phyloP scores from a whole-genome alignment of 2,888 invertebrate genomes.

The Drosophila heteroneura region DNA sequence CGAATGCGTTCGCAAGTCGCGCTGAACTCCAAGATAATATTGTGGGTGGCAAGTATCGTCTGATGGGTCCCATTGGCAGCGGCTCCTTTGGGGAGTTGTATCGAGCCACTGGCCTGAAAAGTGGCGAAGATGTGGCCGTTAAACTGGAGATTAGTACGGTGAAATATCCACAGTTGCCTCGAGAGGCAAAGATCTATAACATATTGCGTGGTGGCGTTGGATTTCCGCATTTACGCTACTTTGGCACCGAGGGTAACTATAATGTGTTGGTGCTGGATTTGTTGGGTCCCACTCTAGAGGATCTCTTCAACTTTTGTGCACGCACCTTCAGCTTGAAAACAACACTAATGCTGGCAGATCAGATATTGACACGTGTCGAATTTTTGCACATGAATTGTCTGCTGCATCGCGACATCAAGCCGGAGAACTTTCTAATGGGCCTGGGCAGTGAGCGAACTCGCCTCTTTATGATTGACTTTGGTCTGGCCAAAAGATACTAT shows the following conservation, averaged over 20 bases:
- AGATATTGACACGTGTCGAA: conserved; percentile 62
- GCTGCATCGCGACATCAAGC: conserved; percentile 72
- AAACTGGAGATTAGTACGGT: conserved; percentile 48
- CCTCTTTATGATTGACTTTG: conserved; percentile 68
- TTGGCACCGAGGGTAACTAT: conserved; percentile 57
- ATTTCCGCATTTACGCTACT: conserved; percentile 55
- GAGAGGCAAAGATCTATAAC: conserved; percentile 64
- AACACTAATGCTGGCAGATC: conserved; percentile 65
- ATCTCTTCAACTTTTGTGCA: conserved; percentile 60
- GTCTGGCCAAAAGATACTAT: conserved; percentile 64
- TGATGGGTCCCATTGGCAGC: conserved; percentile 51
- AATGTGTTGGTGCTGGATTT: conserved; percentile 67
- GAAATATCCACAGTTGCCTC: conserved; percentile 44
- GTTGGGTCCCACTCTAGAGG: conserved; percentile 66
- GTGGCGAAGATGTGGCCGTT: conserved; percentile 58
- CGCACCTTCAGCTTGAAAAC: conserved; percentile 66
- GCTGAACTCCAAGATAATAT: conserved; percentile 24
- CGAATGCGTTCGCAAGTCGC: background rate
- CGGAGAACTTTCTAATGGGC: conserved; percentile 70
- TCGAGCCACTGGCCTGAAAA: conserved; percentile 38
- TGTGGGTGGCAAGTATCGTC: conserved; percentile 61
- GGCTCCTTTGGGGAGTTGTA: conserved; percentile 68
- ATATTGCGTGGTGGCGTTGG: conserved; percentile 55
- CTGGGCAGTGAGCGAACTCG: conserved; percentile 44
- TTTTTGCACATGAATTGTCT: conserved; percentile 54